Conservation (phyloP, 2,797 vertebrate species). For the Psittacula derbiana region DNA sequence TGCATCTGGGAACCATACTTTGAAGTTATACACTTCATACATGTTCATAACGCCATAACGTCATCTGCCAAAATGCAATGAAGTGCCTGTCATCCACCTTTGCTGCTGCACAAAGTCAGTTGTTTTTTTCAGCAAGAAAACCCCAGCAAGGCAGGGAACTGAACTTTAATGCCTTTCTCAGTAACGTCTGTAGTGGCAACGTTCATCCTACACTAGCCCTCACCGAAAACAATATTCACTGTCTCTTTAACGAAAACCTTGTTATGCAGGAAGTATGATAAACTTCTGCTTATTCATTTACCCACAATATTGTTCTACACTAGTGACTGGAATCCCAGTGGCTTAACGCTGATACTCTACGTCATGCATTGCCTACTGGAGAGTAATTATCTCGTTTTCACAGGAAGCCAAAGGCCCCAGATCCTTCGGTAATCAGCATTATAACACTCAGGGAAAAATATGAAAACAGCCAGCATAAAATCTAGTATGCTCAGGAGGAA, state of each 20-base stretch:
- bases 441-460: slow-evolving; percentile 29
- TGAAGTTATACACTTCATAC: not conserved
- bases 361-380: slow-evolving; percentile 50
- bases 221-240: not conserved
- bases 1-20: not conserved
- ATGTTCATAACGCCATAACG: not conserved
- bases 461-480: slow-evolving; percentile 14
- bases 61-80: not conserved
- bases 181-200: fast-evolving
- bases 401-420: slow-evolving; percentile 63
- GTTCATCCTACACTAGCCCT: not conserved
- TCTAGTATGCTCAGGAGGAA: slow-evolving; percentile 8
- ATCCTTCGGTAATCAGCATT: slow-evolving; percentile 49
- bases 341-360: slow-evolving; percentile 49
- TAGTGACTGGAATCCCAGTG: slow-evolving; percentile 60
- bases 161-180: not conserved
- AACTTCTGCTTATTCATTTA: slow-evolving; percentile 71
- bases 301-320: slow-evolving; percentile 64
- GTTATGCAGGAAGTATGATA: slow-evolving; percentile 67
- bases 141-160: not conserved
- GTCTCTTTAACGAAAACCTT: slow-evolving; percentile 51
- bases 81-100: not conserved
- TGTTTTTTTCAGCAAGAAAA: not conserved
- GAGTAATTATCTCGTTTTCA: slow-evolving; percentile 67
- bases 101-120: not conserved